A percentile compares a stretch with the other conserved stretches of the same genome.
These are phyloP conservation scores for Crambe crambe DNA, from an alignment of 37 sponge, comb jelly and placozoan species.

Conservation along the genomic window DNA sequence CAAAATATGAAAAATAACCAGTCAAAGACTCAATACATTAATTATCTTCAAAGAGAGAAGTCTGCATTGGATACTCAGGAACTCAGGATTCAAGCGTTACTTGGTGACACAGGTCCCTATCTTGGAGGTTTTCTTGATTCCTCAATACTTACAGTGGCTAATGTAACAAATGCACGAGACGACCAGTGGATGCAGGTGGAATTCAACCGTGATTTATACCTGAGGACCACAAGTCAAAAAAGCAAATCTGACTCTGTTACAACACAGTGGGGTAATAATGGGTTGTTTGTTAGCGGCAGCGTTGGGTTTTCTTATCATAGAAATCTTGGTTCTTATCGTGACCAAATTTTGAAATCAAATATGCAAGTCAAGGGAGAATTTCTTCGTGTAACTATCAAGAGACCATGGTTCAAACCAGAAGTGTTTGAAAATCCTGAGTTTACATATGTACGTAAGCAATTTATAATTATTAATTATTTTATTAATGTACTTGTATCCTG, in stretches of 20 bases:
- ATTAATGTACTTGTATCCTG: too few relatives aligned
- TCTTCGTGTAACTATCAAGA: constrained; percentile 51
- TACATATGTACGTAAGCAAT: constrained; percentile 30
- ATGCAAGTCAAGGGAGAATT: constrained; percentile 36
- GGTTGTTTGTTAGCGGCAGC: neutral
- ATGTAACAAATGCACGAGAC: neutral
- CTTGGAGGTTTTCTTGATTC: constrained; percentile 20
- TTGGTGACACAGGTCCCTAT: constrained; percentile 2
- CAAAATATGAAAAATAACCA: neutral
- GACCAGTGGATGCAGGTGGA: constrained; percentile 51
- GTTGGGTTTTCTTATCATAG: neutral
- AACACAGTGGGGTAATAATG: neutral
- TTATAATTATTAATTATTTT: too few relatives aligned
- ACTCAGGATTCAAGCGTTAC: neutral
- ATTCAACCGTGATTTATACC: constrained; percentile 7
- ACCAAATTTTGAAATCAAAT: neutral
- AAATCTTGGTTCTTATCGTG: neutral
- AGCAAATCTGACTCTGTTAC: neutral
- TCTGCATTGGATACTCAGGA: neutral
- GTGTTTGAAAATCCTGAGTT: constrained; percentile 24
- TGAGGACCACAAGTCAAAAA: neutral
- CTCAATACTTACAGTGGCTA: constrained; percentile 9
- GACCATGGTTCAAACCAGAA: constrained; percentile 67
- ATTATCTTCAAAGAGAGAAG: neutral
- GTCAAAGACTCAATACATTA: constrained; percentile 1